phyloP scores from a whole-genome alignment of 2,113 vertebrate species.

The Abramis brama region DNA sequence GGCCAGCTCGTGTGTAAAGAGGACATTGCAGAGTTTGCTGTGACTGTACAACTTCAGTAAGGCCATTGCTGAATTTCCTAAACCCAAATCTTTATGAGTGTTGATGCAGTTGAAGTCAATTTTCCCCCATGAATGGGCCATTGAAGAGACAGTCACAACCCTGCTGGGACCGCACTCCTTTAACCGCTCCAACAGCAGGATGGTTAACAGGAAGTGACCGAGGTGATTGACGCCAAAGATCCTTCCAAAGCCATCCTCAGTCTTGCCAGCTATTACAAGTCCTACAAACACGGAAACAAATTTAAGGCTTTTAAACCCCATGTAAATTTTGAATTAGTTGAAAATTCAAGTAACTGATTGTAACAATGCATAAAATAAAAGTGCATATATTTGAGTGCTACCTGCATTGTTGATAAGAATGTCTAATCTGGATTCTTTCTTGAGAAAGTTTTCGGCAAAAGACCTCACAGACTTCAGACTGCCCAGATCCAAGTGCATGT shows the following conservation, averaged over 20 bases:
- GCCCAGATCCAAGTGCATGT: conserved; percentile 52
- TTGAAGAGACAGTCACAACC: conserved; percentile 79
- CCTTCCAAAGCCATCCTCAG: conserved; percentile 77
- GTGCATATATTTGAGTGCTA: background rate
- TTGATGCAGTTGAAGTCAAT: conserved; percentile 71
- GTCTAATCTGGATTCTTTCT: conserved; percentile 49
- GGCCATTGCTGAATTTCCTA: background rate
- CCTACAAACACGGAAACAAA: conserved; percentile 62
- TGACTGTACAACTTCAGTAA: conserved; percentile 73
- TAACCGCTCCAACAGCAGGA: conserved; percentile 79
- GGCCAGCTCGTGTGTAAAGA: conserved; percentile 71
- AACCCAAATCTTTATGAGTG: conserved; percentile 55
- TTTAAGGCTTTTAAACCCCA: background rate
- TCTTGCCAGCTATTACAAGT: conserved; percentile 68
- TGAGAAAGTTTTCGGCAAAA: conserved; percentile 51
- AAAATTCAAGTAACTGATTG: background rate
- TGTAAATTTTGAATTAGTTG: background rate
- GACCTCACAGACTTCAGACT: conserved; percentile 47
- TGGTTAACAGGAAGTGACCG: conserved; percentile 71
- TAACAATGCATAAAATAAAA: background rate
- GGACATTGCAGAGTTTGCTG: conserved; percentile 78
- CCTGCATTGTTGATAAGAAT: conserved; percentile 57
- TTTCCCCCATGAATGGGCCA: conserved; percentile 63
- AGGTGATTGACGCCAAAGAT: conserved; percentile 83
- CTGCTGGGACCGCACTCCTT: conserved; percentile 77